Evolutionary conservation across 2,888 invertebrate species (phyloP).

Genomic region (Tenodera sinensis): DNA sequence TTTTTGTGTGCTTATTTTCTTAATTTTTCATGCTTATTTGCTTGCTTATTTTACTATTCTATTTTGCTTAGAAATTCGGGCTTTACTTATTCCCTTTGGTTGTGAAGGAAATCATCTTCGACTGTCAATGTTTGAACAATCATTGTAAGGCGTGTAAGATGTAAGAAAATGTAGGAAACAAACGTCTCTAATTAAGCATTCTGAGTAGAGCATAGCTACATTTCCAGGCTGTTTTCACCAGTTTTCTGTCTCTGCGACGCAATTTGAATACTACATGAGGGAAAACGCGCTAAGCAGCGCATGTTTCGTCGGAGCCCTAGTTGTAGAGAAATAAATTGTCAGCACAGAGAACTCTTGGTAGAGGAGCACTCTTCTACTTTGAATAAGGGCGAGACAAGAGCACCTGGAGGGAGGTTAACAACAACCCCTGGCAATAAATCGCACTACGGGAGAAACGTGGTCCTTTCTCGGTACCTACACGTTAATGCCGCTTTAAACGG

Average conservation of each 20-base stretch:
- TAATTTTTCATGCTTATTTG: too few species aligned
- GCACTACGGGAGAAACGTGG: not conserved
- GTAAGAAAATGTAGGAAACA: too few species aligned
- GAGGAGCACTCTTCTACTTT: not conserved
- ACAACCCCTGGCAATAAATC: not conserved
- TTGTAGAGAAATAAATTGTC: not conserved
- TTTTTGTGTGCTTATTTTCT: too few species aligned
- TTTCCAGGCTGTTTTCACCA: not conserved
- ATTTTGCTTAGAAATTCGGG: too few species aligned
- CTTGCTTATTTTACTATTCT: too few species aligned
- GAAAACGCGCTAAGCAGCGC: not conserved
- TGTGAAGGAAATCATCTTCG: too few species aligned
- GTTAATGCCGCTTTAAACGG: not conserved
- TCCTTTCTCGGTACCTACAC: not conserved
- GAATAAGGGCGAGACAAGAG: not conserved
- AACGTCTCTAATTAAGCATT: too few species aligned
- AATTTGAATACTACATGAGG: not conserved
- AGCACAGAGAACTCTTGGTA: not conserved
- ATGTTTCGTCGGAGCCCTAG: not conserved
- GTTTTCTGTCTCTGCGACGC: not conserved
- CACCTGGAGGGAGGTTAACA: not conserved
- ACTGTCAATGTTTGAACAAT: too few species aligned
- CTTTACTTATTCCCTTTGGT: too few species aligned
- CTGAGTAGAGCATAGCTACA: too few species aligned
- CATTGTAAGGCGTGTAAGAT: too few species aligned